These are phyloP conservation scores for Garra rufa DNA, from an alignment of 2,113 vertebrate species.

Conservation along the genomic window DNA sequence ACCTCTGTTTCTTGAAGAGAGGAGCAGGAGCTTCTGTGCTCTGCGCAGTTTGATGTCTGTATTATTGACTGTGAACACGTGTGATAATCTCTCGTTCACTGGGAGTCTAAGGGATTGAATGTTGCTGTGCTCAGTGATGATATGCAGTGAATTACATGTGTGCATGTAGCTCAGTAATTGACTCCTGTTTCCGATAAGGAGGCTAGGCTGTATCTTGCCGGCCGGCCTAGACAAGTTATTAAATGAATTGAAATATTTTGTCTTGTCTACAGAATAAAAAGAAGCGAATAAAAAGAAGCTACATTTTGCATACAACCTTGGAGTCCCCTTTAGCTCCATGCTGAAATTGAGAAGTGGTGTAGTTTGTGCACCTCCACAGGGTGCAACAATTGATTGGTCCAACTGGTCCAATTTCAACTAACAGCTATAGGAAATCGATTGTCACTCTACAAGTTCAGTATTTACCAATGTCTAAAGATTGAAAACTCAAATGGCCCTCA, in stretches of 20 bases:
- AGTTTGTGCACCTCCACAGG: constrained; percentile 10
- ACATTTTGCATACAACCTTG: background rate
- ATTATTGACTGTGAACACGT: background rate
- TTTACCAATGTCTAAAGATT: background rate
- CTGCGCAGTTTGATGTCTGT: constrained; percentile 8
- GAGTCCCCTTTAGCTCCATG: background rate
- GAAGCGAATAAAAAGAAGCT: no score
- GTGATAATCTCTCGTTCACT: background rate
- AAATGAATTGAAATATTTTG: background rate
- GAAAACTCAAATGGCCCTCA: background rate
- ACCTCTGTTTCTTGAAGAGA: background rate
- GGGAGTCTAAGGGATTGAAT: background rate
- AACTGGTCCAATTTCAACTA: constrained; percentile 34
- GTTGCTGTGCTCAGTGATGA: background rate
- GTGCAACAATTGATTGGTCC: constrained; percentile 5
- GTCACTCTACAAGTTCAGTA: background rate
- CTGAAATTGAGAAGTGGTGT: background rate
- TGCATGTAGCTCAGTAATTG: constrained; percentile 25
- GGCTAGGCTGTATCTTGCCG: background rate
- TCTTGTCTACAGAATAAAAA: background rate
- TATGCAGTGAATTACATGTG: constrained; percentile 4
- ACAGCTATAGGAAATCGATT: constrained; percentile 46
- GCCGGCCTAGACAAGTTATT: background rate
- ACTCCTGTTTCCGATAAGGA: background rate
- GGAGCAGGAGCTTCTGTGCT: background rate